phyloP scores from a whole-genome alignment of 1,140 invertebrate genomes.

The Ceratina calcarata region DNA sequence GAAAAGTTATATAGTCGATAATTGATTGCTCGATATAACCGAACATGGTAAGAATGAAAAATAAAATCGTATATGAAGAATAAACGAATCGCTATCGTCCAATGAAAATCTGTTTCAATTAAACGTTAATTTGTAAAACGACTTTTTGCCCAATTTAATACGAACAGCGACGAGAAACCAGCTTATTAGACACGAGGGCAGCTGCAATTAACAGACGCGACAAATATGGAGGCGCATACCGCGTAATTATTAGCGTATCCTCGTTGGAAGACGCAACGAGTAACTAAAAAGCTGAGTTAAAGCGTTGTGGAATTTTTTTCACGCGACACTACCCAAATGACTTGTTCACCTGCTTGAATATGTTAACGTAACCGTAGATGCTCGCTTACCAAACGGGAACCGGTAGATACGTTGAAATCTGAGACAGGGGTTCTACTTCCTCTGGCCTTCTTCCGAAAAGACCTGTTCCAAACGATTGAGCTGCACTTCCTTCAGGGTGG shows the following conservation, averaged over 20 bases:
- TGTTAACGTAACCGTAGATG: slow-evolving; percentile 29
- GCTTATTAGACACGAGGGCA: background rate
- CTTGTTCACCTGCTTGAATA: slow-evolving; percentile 9
- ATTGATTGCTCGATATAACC: too few species aligned
- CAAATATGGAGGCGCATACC: slow-evolving; percentile 5
- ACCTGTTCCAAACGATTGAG: slow-evolving; percentile 44
- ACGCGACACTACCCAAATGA: slow-evolving; percentile 5
- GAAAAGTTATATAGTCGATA: too few species aligned
- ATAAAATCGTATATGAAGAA: background rate
- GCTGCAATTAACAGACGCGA: slow-evolving; percentile 2
- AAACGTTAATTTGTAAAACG: too few species aligned
- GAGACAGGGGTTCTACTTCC: slow-evolving; percentile 36
- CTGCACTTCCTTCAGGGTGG: slow-evolving; percentile 50
- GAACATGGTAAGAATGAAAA: background rate
- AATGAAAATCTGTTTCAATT: too few species aligned
- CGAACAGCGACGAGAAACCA: background rate
- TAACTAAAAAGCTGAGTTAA: background rate
- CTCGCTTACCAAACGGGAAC: background rate
- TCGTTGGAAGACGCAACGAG: background rate
- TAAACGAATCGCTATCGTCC: too few species aligned
- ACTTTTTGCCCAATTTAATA: too few species aligned
- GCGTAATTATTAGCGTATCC: background rate
- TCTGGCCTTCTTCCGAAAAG: slow-evolving; percentile 4
- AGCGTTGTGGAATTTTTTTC: background rate
- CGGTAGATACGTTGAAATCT: slow-evolving; percentile 17